Percentiles rank a stretch among this genome's conserved stretches.
Evolutionary conservation across 2,888 invertebrate species (phyloP).

Genomic region (Mongoloraphidia duomilia): DNA sequence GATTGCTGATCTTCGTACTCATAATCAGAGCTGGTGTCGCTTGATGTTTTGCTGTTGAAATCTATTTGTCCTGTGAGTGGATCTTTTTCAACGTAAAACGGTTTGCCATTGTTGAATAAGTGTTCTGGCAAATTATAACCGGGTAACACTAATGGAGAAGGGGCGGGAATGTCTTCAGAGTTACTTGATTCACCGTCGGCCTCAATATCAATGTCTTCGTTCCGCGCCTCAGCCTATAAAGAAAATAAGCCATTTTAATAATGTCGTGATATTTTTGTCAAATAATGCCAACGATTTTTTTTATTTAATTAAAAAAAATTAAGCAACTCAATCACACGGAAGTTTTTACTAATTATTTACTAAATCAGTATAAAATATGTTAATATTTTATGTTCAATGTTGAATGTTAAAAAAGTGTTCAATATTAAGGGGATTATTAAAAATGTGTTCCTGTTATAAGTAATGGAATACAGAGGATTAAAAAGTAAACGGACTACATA

Average conservation of each 20-base stretch:
- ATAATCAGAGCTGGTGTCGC: conserved; percentile 21
- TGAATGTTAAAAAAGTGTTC: no score
- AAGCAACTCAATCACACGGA: no score
- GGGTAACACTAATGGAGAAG: conserved; percentile 27
- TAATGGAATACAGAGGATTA: no score
- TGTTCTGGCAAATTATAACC: conserved; percentile 36
- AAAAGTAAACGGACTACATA: no score
- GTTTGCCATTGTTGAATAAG: conserved; percentile 52
- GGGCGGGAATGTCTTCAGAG: conserved; percentile 27
- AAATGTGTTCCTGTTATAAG: no score
- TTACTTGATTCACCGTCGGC: not conserved
- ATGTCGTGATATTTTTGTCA: not conserved
- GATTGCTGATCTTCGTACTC: conserved; percentile 19
- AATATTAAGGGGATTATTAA: no score
- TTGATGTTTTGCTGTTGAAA: conserved; percentile 38
- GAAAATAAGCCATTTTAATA: not conserved
- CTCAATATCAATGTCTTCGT: not conserved
- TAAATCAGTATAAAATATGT: no score
- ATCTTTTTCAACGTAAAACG: conserved; percentile 54
- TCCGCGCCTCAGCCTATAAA: not conserved
- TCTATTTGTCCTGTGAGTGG: conserved; percentile 50
- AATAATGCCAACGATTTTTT: not conserved
- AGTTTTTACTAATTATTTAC: no score
- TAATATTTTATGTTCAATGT: no score
- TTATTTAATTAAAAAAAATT: no score